Percentiles rank a stretch among this genome's conserved stretches.
Conservation (phyloP, 2,888 invertebrate species). For the Phorcus lineatus region DNA sequence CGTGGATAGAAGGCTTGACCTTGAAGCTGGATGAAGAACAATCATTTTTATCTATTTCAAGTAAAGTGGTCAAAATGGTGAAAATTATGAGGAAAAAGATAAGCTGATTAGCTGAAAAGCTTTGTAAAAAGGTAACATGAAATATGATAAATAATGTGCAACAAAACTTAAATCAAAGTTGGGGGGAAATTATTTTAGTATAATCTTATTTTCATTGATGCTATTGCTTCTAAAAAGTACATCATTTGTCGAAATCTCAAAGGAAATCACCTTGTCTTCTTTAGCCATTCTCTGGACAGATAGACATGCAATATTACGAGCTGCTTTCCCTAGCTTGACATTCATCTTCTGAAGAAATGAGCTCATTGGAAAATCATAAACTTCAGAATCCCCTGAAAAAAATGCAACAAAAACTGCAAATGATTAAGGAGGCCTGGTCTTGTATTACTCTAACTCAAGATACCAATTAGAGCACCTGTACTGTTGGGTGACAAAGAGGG, state of each 20-base stretch:
- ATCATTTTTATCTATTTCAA: background rate
- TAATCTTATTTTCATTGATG: constrained; percentile 65
- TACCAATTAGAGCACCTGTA: too few species aligned
- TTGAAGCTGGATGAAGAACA: constrained; percentile 76
- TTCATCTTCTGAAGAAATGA: constrained; percentile 42
- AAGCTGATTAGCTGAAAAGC: too few species aligned
- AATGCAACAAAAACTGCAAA: background rate
- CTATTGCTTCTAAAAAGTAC: constrained; percentile 79
- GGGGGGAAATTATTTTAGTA: too few species aligned
- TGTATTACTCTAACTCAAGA: too few species aligned
- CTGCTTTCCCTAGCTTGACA: constrained; percentile 83
- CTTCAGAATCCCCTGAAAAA: background rate
- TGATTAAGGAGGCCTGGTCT: background rate
- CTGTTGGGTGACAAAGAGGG: too few species aligned
- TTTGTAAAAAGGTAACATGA: too few species aligned
- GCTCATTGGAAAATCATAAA: constrained; percentile 65
- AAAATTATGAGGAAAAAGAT: too few species aligned
- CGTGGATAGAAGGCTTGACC: constrained; percentile 84
- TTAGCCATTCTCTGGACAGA: constrained; percentile 83
- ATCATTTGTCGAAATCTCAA: background rate
- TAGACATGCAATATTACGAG: constrained; percentile 90
- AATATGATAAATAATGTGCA: too few species aligned
- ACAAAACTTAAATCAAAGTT: too few species aligned
- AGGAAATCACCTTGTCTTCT: constrained; percentile 27
- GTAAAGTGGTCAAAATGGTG: constrained; percentile 76